Evolutionary conservation across 2,888 invertebrate species (phyloP).

Genomic region (Gerris lacustris): DNA sequence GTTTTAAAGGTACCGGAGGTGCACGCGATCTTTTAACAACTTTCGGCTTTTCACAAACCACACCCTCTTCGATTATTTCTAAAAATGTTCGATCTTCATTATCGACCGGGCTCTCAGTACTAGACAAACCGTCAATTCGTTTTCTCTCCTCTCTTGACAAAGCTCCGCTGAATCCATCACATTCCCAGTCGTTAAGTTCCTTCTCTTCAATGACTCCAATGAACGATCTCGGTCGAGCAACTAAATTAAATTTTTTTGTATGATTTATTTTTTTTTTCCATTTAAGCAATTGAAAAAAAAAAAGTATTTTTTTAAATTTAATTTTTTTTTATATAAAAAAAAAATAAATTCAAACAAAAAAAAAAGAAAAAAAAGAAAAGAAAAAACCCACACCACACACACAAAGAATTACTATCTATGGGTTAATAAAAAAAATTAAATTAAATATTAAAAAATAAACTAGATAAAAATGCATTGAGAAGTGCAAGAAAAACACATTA

Average conservation of each 20-base stretch:
- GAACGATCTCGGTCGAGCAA: neutral
- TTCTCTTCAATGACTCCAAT: constrained; percentile 8
- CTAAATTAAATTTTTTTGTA: neutral
- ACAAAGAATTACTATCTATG: neutral
- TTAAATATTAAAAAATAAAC: neutral
- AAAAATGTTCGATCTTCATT: neutral
- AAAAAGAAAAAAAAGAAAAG: too few species aligned
- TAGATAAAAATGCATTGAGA: neutral
- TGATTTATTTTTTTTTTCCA: neutral
- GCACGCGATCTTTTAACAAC: neutral
- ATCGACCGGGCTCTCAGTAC: neutral
- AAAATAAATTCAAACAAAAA: constrained; percentile 11
- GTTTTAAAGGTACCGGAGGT: neutral
- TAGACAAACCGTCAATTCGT: constrained; percentile 14
- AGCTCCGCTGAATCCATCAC: constrained; percentile 14
- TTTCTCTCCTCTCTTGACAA: constrained; percentile 17
- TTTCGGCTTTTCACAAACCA: neutral
- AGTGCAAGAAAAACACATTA: too few species aligned
- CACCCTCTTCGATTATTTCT: neutral
- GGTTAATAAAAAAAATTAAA: neutral
- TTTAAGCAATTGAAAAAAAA: constrained; percentile 21
- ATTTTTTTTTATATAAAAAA: too few species aligned
- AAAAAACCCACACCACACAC: too few species aligned
- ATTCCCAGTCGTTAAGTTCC: neutral
- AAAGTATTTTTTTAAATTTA: neutral